A percentile compares a stretch with the other conserved stretches of the same genome.
Evolutionary conservation across 1,140 invertebrate species (phyloP).

Genomic region (Tenebrio molitor): DNA sequence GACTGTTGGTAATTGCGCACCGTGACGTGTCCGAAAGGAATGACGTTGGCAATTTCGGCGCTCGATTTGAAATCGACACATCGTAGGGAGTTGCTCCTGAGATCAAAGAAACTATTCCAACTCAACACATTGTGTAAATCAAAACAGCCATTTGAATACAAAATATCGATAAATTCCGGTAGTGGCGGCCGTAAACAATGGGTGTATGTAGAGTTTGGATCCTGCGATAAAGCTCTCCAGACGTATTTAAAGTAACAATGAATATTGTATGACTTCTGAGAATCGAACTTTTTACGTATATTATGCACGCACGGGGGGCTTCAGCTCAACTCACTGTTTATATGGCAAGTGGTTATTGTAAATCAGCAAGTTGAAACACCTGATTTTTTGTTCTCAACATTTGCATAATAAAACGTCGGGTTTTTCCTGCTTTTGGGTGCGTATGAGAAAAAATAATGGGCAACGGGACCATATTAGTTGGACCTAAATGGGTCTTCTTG

Average conservation of each 20-base stretch:
- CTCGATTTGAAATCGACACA: too few species aligned
- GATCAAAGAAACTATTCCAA: too few species aligned
- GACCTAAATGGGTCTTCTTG: neutral
- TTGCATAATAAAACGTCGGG: conserved; percentile 14
- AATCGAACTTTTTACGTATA: conserved; percentile 23
- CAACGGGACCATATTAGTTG: neutral
- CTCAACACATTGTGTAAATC: conserved; percentile 13
- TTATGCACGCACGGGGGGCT: conserved; percentile 24
- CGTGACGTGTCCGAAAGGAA: too few species aligned
- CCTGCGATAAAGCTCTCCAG: conserved; percentile 24
- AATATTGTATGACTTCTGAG: conserved; percentile 30
- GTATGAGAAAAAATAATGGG: conserved; percentile 2
- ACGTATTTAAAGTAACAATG: conserved; percentile 35
- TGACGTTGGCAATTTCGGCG: too few species aligned
- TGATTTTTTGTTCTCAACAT: conserved; percentile 8
- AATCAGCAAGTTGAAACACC: conserved; percentile 30
- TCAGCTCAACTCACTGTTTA: conserved; percentile 10
- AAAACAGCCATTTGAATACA: conserved; percentile 33
- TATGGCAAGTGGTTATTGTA: conserved; percentile 30
- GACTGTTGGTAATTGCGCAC: neutral
- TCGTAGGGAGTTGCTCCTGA: too few species aligned
- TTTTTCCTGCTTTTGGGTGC: neutral
- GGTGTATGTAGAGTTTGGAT: conserved; percentile 24
- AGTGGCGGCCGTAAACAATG: conserved; percentile 16
- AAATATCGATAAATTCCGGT: conserved; percentile 35